Base-by-base conservation (phyloP, 2,113 vertebrate species). In the Anguilla rostrata region DNA sequence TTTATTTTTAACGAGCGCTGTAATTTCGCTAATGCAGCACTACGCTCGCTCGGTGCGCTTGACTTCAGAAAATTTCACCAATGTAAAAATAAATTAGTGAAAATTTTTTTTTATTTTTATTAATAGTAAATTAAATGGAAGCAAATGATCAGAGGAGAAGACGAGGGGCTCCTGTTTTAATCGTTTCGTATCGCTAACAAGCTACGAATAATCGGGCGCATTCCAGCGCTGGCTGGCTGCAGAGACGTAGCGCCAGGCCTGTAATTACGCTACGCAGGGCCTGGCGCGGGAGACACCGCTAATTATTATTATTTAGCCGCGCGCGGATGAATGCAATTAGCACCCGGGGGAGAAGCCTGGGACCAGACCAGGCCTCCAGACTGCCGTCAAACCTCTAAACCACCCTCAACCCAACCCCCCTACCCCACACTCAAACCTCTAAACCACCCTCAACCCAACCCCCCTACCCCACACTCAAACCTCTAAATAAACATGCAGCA, bases 281-380 rank as follows among this genome's bases (percentile, higher is more conserved):
- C 87, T 2, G 87, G 82, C 80, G 16, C 63, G 91, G 86, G 86
- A 63, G 93, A 91, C 49, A 88, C 88, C 89, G 91, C 85, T 90
- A 90, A 93, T 85, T 92, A 87, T 84, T 93, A 87, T 91, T 91
- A 92, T 88, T 92, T 90, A 81, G 78, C 91, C 89, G 56, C 49
- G 53, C 90, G 87, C 92, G 95, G 88, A 92, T 94, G 90, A 92
- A 93, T 92, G 89, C 90, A 94, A 88, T 93, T 92, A 93, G 49
- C 60, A 87, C 49, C 92, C 57, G 87, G 81, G 90, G 90, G 81
- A 46, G 88, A 85, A 29, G 15, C 14, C 85, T 94, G 91, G 91
- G 89, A 89, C 92, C 46, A 78, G 0, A 43, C 87, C 88, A 92
- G 83, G 78, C 91, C 85, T 90, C 88, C 90, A 15, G 29, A 83